phyloP scores from a whole-genome alignment of 2,797 vertebrate genomes.

The Xerus rutilus region DNA sequence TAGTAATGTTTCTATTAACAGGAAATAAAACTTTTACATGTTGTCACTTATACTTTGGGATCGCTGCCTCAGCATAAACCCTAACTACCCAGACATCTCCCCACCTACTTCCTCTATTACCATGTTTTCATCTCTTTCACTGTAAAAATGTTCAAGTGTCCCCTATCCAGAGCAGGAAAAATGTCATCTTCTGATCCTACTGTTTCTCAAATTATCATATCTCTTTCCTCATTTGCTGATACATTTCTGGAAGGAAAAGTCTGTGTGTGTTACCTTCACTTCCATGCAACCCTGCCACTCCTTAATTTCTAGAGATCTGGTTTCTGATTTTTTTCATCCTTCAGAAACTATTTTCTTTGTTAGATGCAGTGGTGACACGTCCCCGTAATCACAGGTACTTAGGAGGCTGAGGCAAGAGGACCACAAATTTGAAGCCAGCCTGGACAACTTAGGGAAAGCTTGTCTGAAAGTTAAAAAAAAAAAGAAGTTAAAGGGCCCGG shows the following conservation, averaged over 20 bases:
- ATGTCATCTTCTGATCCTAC: not conserved
- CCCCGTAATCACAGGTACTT: too few species aligned
- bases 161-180: not conserved
- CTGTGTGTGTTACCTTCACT: not conserved
- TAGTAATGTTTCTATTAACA: not conserved
- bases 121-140: too few species aligned
- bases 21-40: not conserved
- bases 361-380: too few species aligned
- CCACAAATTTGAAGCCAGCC: too few species aligned
- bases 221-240: not conserved
- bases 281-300: conserved; percentile 19
- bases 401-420: too few species aligned
- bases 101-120: not conserved
- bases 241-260: conserved; percentile 37
- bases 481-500: too few species aligned
- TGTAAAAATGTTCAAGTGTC: not conserved
- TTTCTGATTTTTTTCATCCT: conserved; percentile 25
- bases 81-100: not conserved
- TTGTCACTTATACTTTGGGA: not conserved
- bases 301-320: conserved; percentile 24
- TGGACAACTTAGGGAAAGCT: too few species aligned
- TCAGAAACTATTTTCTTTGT: not conserved
- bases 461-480: too few species aligned
- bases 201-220: conserved; percentile 19
- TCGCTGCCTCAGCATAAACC: not conserved